Evolutionary conservation across 37 sponge, comb jelly and placozoan species (phyloP).

Genomic region (Beroe ovata): DNA sequence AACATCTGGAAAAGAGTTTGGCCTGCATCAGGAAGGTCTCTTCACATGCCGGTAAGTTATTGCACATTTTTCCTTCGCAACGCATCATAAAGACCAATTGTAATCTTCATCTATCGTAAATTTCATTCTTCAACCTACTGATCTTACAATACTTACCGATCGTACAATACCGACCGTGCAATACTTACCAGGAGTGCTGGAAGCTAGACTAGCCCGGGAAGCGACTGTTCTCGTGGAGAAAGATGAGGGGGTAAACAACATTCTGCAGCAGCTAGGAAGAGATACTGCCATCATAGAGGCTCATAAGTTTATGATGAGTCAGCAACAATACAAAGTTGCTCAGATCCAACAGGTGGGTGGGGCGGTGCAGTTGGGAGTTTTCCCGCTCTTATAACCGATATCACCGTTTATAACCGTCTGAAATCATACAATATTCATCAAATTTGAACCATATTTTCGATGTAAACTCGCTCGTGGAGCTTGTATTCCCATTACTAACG

Average conservation of each 20-base stretch:
- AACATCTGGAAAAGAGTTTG: conserved; percentile 34
- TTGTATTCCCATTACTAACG: neutral
- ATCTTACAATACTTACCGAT: too few species aligned
- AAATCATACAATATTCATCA: too few species aligned
- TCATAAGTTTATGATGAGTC: conserved; percentile 74
- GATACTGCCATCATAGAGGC: conserved; percentile 86
- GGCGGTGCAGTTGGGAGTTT: too few species aligned
- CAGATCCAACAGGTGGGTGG: conserved; percentile 85
- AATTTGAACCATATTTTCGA: too few species aligned
- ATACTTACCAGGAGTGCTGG: conserved; percentile 59
- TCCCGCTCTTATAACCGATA: too few species aligned
- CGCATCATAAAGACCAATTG: too few species aligned
- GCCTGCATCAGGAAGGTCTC: conserved; percentile 47
- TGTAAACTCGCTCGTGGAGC: too few species aligned
- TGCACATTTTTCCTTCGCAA: too few species aligned
- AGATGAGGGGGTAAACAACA: conserved; percentile 69
- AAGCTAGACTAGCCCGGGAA: conserved; percentile 70
- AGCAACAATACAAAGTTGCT: conserved; percentile 73
- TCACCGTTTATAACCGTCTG: too few species aligned
- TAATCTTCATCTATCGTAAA: too few species aligned
- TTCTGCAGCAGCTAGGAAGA: conserved; percentile 80
- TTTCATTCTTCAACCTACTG: too few species aligned
- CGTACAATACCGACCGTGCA: too few species aligned
- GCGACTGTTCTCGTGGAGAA: conserved; percentile 73
- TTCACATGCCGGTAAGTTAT: conserved; percentile 38